Base-by-base conservation (phyloP, 2,888 invertebrate species). In the Phaedon cochleariae region DNA sequence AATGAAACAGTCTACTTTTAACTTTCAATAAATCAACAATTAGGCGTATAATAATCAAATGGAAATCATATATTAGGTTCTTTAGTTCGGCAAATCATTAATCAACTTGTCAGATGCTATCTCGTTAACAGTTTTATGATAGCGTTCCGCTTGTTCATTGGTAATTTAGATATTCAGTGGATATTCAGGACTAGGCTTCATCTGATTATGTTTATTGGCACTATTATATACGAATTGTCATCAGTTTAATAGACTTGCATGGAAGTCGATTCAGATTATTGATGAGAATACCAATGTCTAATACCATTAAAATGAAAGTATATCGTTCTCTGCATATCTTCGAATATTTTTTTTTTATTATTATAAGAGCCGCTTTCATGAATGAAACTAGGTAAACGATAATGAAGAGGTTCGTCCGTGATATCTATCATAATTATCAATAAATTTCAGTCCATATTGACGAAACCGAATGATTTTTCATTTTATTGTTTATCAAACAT, bases 121-220 rank as follows among this genome's bases (percentile, higher is more conserved):
- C 37, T 57, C 57, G 45, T 57, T 45, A 45, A 45, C 41, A 41
- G 45, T 57, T 57, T 57, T 17, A 57, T 45, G 57, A 31, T 57
- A 57, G 57, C 45, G 15, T 41, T 41, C 12, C 41, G 3, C 41
- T 3, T 41, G 15, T 41, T 15, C 1, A 41, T 41, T 7, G 34
- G 12, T 10, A 2, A 10, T n/a, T 15, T 41, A 2, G 1, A 41
- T 1, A 41, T 41, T n/a, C 1, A 26, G 4, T 26, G 26, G 3
- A 41, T 2, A 41, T n/a, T n/a, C n/a, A n/a, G n/a, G n/a, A n/a
- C n/a, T n/a, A n/a, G n/a, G n/a, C 15, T 41, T 41, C 41, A 41
- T 41, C 41, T 41, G 41, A 15, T 15, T 41, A 41, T 41, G 41
- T 41, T n/a, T 41, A 15, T 15, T 15, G 41, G 15, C 41, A 15